Base-by-base conservation (phyloP, 2,888 invertebrate genomes). In the Eristalis pertinax region DNA sequence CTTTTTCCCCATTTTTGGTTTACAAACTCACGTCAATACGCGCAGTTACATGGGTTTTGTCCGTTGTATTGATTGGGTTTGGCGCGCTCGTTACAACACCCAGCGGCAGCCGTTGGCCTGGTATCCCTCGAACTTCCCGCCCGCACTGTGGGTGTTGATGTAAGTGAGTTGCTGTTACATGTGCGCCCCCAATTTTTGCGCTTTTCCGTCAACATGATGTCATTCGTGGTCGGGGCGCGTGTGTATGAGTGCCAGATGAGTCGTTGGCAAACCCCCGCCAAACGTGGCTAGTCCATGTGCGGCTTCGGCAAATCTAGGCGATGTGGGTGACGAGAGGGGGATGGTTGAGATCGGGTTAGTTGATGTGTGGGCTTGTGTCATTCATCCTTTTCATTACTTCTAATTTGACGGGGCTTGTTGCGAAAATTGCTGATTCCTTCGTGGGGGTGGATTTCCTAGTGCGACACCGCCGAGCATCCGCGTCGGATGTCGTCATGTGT, bases 381-480 rank as follows among this genome's bases (percentile, higher is more conserved):
- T 79, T 73, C 68, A 79, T 78, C 50, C 50, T 63, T 72, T 77
- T 62, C 43, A 78, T 79, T 83, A 60, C 67, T 56, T 80, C 50
- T 73, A 69, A 76, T 84, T 84, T 80, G 72, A 69, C 73, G 72
- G n/a, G 79, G 79, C 79, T 87, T 87, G 87, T 87, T 87, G 87
- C 79, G 38, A 80, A 81, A 79, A 72, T 73, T 69, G 62, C 29
- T 72, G 29, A 13, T 13, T n/a, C 11, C 63, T 38, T 50, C 26
- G 32, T 50, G 60, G 64, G 73, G 68, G 60, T 65, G 24, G 50
- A 50, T 50, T 50, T 50, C 50, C 50, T 19, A 19, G 50, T 19
- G 50, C 19, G 19, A 19, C 50, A 8, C n/a, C n/a, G 4, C 19
- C 4, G 50, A 8, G 19, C 50, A n/a, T 43, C 58, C 15, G 32